These are phyloP conservation scores for Clarias pachynema DNA, from an alignment of 2,797 vertebrate species.

Conservation along the genomic window DNA sequence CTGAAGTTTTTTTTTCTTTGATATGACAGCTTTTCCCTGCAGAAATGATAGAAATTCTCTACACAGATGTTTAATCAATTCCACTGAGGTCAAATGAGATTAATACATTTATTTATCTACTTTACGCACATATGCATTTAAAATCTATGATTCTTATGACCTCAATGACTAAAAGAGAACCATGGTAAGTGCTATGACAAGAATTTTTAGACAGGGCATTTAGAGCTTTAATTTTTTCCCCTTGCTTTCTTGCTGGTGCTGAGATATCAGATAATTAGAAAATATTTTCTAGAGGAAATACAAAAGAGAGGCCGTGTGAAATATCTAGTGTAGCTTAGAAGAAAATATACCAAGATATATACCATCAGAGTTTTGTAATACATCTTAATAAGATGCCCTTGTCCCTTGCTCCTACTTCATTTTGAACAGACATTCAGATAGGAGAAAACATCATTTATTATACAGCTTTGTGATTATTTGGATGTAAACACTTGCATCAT, in stretches of 20 bases:
- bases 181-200: not conserved
- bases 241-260: not conserved
- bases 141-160: not conserved
- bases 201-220: not conserved
- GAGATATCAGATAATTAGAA: not conserved
- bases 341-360: slow-evolving; percentile 2
- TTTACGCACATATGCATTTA: not conserved
- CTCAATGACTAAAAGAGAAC: not conserved
- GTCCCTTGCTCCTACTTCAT: not conserved
- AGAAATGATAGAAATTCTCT: not conserved
- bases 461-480: slow-evolving; percentile 51
- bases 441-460: slow-evolving; percentile 46
- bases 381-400: slow-evolving; percentile 26
- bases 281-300: not conserved
- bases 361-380: slow-evolving; percentile 17
- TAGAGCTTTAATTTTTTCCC: not conserved
- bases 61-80: slow-evolving; percentile 5
- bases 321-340: not conserved
- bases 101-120: not conserved
- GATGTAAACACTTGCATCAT: slow-evolving; percentile 39
- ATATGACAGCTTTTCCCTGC: not conserved
- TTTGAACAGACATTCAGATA: slow-evolving; percentile 22
- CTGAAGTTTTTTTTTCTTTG: not conserved
- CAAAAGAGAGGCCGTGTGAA: not conserved
- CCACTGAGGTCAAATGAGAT: not conserved